Evolutionary conservation across 1,140 invertebrate species (phyloP).

Genomic region (Saxidomus purpurata): DNA sequence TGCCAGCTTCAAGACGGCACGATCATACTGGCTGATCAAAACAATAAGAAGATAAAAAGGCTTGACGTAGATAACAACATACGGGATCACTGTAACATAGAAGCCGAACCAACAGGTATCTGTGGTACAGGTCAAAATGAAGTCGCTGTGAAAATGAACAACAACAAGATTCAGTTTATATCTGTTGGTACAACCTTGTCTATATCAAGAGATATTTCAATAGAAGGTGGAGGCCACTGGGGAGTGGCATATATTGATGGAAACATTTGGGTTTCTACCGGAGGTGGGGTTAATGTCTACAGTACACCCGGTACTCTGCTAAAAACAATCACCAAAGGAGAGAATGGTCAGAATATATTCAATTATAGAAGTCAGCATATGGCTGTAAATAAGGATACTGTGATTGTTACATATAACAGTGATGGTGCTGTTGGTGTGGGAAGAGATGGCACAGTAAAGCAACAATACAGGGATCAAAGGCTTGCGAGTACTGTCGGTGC

Average conservation of each 20-base stretch:
- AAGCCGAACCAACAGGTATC: background rate
- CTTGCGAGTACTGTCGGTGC: background rate
- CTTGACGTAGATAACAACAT: background rate
- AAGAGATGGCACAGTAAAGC: background rate
- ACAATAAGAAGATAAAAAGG: background rate
- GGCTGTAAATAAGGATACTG: background rate
- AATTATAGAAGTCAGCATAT: background rate
- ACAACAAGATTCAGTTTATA: background rate
- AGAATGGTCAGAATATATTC: background rate
- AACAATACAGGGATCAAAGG: background rate
- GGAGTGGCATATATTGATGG: background rate
- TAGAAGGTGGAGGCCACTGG: background rate
- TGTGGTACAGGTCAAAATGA: background rate
- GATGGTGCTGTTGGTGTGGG: background rate
- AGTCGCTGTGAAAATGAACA: conserved; percentile 12
- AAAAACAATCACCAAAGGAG: background rate
- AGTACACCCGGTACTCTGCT: background rate
- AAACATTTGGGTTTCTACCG: background rate
- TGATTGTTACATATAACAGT: background rate
- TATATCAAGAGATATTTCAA: background rate
- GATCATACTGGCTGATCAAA: background rate
- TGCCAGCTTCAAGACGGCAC: conserved; percentile 21
- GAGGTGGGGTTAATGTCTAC: background rate
- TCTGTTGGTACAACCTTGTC: background rate
- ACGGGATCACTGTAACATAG: background rate